A percentile compares a stretch with the other conserved stretches of the same genome.
Evolutionary conservation across 2,888 invertebrate species (phyloP).

Genomic region (Cyclophora albipunctata): DNA sequence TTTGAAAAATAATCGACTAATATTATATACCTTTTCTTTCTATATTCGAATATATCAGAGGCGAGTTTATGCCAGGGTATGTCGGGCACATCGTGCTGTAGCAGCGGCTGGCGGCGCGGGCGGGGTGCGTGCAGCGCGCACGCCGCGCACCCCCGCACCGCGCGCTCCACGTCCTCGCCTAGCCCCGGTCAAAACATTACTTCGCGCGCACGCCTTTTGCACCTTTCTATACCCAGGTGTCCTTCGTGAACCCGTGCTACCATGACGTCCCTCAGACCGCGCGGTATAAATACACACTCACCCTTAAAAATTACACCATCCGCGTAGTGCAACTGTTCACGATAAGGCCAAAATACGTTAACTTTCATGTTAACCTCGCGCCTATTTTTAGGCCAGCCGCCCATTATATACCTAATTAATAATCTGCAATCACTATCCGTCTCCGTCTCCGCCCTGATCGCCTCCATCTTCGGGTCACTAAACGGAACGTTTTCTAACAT

Average conservation of each 20-base stretch:
- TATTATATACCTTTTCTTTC: background rate
- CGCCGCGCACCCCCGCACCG: background rate
- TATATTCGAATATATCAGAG: background rate
- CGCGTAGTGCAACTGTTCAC: background rate
- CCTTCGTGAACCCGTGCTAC: background rate
- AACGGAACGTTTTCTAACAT: background rate
- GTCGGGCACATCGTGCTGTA: background rate
- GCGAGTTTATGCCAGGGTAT: background rate
- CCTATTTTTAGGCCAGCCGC: background rate
- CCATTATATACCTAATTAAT: background rate
- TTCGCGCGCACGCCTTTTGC: slow-evolving; percentile 23
- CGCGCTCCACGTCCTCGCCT: background rate
- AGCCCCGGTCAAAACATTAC: slow-evolving; percentile 21
- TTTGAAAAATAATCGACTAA: background rate
- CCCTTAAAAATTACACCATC: background rate
- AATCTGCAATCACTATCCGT: background rate
- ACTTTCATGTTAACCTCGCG: background rate
- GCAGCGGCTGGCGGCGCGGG: background rate
- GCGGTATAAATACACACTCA: background rate
- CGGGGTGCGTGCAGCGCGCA: background rate
- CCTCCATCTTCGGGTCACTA: too few relatives aligned
- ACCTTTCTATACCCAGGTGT: background rate
- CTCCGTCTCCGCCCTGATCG: too few relatives aligned
- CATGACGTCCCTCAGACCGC: background rate
- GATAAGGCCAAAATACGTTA: background rate